A percentile compares a stretch with the other conserved stretches of the same genome.
These are phyloP conservation scores for Psylliodes chrysocephalus DNA, from an alignment of 2,888 invertebrate species.

Conservation along the genomic window DNA sequence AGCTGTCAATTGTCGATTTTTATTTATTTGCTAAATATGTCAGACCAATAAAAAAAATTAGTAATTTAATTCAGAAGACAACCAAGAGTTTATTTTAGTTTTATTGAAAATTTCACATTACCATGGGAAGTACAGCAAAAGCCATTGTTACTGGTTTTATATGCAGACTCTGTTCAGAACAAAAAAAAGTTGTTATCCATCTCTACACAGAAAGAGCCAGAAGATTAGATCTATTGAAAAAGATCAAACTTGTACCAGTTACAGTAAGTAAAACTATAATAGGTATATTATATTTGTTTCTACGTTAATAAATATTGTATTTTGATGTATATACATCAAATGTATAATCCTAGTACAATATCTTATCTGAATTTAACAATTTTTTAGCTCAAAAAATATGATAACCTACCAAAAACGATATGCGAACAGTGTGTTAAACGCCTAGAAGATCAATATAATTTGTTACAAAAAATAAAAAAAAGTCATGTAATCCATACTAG, in stretches of 20 bases:
- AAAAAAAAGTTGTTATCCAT: slow-evolving; percentile 85
- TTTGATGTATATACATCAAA: no score
- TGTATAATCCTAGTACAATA: no score
- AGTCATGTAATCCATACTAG: slow-evolving; percentile 57
- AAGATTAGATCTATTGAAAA: slow-evolving; percentile 78
- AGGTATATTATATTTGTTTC: no score
- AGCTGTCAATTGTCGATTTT: no score
- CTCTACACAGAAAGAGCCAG: slow-evolving; percentile 84
- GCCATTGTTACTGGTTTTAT: slow-evolving; percentile 85
- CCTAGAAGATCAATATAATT: slow-evolving; percentile 66
- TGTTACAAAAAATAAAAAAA: slow-evolving; percentile 65
- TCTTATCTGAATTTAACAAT: no score
- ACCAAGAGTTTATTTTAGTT: neutral
- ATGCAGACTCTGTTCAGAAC: slow-evolving; percentile 86
- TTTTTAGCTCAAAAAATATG: slow-evolving; percentile 61
- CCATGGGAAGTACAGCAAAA: slow-evolving; percentile 85
- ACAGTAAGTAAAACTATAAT: slow-evolving; percentile 79
- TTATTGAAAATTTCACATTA: slow-evolving; percentile 38
- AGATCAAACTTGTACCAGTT: slow-evolving; percentile 84
- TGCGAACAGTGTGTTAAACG: slow-evolving; percentile 69
- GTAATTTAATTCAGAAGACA: neutral
- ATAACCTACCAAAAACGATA: slow-evolving; percentile 75
- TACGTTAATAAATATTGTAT: no score
- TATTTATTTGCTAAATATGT: no score
- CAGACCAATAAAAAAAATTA: neutral